phyloP scores from a whole-genome alignment of 2,113 vertebrate genomes.

The Eptesicus fuscus region DNA sequence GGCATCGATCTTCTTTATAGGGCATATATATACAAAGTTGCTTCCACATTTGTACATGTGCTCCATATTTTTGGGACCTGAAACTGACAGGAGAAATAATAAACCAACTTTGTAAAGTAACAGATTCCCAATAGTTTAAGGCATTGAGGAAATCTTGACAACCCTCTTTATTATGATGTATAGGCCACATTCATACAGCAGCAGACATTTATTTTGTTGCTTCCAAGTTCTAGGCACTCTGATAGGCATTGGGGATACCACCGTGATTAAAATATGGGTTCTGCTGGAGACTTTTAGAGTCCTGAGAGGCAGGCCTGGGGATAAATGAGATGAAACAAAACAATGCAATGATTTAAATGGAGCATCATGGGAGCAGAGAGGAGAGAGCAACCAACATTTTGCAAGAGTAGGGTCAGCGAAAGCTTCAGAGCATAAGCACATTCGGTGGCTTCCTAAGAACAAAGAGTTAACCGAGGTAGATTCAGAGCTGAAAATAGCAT shows the following conservation, averaged over 20 bases:
- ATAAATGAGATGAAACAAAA: conserved; percentile 5
- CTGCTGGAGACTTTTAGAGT: not conserved
- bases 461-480: not conserved
- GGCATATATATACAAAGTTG: conserved; percentile 66
- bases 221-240: conserved; percentile 36
- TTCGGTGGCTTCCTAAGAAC: not conserved
- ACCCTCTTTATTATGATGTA: conserved; percentile 67
- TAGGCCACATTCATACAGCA: conserved; percentile 47
- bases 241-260: not conserved
- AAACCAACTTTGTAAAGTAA: conserved; percentile 74
- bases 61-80: conserved; percentile 70
- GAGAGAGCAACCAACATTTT: not conserved
- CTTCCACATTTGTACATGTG: conserved; percentile 63
- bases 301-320: not conserved
- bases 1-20: conserved; percentile 74
- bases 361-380: not conserved
- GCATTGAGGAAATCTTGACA: conserved; percentile 67
- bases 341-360: not conserved
- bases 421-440: not conserved
- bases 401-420: not conserved
- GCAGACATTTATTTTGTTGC: conserved; percentile 46
- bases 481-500: not conserved
- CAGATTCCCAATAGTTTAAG: conserved; percentile 73
- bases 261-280: not conserved
- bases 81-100: conserved; percentile 75